phyloP scores from a whole-genome alignment of 1,140 invertebrate genomes.

The Coptotermes formosanus region DNA sequence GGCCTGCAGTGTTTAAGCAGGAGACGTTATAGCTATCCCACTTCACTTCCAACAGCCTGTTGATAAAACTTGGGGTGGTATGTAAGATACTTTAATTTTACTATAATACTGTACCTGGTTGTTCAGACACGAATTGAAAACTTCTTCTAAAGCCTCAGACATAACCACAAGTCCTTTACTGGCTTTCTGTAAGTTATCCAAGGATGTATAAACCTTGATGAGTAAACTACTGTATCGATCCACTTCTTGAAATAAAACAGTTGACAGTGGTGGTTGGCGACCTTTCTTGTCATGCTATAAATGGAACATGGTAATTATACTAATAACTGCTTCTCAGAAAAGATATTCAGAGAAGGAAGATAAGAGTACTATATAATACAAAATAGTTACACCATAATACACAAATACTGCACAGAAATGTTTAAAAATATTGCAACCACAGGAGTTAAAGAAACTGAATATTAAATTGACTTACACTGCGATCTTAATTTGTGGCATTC shows the following conservation, averaged over 20 bases:
- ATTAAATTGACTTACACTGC: too few species aligned
- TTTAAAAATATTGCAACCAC: too few species aligned
- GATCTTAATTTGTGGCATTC: too few species aligned
- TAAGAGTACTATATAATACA: background rate
- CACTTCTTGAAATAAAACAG: constrained; percentile 81
- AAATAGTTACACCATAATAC: too few species aligned
- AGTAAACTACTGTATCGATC: constrained; percentile 82
- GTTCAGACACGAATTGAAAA: constrained; percentile 73
- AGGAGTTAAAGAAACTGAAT: too few species aligned
- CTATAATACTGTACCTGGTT: constrained; percentile 57
- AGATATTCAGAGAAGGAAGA: background rate
- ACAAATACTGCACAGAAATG: too few species aligned
- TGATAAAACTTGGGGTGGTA: too few species aligned
- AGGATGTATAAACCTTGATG: constrained; percentile 64
- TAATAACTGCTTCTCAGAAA: background rate
- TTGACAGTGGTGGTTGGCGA: constrained; percentile 74
- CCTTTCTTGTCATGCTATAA: constrained; percentile 47
- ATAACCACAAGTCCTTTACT: constrained; percentile 84
- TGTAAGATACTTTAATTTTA: too few species aligned
- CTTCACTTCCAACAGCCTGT: too few species aligned
- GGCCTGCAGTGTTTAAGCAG: too few species aligned
- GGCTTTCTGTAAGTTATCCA: constrained; percentile 75
- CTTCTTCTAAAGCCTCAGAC: constrained; percentile 80
- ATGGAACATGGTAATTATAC: background rate
- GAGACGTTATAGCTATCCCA: too few species aligned